Base-by-base conservation (phyloP, 2,113 vertebrate genomes). In the Pelvicachromis taeniatus region DNA sequence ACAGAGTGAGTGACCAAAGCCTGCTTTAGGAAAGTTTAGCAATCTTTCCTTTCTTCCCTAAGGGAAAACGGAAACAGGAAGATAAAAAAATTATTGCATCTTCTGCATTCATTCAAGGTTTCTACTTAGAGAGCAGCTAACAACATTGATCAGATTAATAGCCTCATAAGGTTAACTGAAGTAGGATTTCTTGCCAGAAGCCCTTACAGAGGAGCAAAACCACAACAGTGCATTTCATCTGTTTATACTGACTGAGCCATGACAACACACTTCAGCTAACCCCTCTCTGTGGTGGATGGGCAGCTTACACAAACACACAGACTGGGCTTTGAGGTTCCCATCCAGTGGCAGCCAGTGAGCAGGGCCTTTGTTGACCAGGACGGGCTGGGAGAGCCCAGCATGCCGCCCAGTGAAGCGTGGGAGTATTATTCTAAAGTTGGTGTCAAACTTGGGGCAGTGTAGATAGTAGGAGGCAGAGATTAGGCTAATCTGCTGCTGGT, bases 391-490 rank as follows among this genome's bases (percentile, higher is more conserved):
- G 88, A 90, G 83, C 50, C 61, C 52, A 75, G 87, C 82, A 82
- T 77, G 84, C 73, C 9, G 54, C 48, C 81, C 90, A 89, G 68
- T 55, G 61, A 86, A 93, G 93, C 94, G 80, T 91, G 92, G 85
- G 81, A 87, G 87, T 93, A 92, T 94, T 94, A 93, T 92, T 95
- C 70, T 90, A 94, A 85, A 80, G 81, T 63, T 86, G 78, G 86
- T 92, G 94, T 93, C 94, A 94, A 89, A 93, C 84, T 59, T 81
- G 82, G 92, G 93, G 88, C 91, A 93, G 94, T 95, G 91, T 94
- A 90, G 88, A 93, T 88, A 87, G 91, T 33, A 81, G 82, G 87
- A 84, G 12, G 4, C 83, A 84, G 82, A 91, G 89, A 94, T 91
- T 90, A 94, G 79, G 17, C 54, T 87, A 83, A 87, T 90, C 85